Percentiles rank a stretch among this genome's conserved stretches.
These are phyloP conservation scores for Orthonyx spaldingii DNA, from an alignment of 2,113 vertebrate species.

Conservation along the genomic window DNA sequence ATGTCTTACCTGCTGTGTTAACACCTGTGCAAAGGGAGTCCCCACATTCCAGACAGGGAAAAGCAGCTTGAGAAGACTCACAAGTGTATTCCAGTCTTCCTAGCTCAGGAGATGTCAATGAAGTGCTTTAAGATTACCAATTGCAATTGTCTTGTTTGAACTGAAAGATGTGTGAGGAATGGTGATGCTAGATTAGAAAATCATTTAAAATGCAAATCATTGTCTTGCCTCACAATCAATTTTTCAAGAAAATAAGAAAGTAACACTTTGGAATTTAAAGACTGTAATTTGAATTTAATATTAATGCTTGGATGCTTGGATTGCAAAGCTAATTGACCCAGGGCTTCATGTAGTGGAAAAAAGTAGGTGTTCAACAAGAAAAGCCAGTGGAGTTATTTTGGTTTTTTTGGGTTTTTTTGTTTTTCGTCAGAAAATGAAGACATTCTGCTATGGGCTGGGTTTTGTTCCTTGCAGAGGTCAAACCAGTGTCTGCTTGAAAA, in stretches of 20 bases:
- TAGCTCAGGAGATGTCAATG: neutral
- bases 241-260: slow-evolving; percentile 62
- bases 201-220: slow-evolving; percentile 67
- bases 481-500: slow-evolving; percentile 77
- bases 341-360: slow-evolving; percentile 39
- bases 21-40: neutral
- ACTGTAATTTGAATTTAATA: slow-evolving; percentile 68
- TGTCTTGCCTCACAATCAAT: slow-evolving; percentile 37
- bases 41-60: neutral
- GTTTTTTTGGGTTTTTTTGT: neutral
- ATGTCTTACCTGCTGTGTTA: neutral
- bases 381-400: neutral
- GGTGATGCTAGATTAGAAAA: slow-evolving; percentile 19
- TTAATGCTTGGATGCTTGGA: slow-evolving; percentile 44
- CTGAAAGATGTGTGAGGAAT: neutral
- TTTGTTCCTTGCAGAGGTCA: slow-evolving; percentile 75
- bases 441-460: slow-evolving; percentile 38
- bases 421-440: slow-evolving; percentile 56
- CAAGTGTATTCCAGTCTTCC: neutral
- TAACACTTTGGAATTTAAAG: slow-evolving; percentile 58
- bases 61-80: neutral
- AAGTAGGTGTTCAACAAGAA: slow-evolving; percentile 60
- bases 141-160: neutral
- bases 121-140: neutral
- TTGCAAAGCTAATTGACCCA: slow-evolving; percentile 59